These are phyloP conservation scores for Noctua comes DNA, from an alignment of 2,888 invertebrate species.

Conservation along the genomic window DNA sequence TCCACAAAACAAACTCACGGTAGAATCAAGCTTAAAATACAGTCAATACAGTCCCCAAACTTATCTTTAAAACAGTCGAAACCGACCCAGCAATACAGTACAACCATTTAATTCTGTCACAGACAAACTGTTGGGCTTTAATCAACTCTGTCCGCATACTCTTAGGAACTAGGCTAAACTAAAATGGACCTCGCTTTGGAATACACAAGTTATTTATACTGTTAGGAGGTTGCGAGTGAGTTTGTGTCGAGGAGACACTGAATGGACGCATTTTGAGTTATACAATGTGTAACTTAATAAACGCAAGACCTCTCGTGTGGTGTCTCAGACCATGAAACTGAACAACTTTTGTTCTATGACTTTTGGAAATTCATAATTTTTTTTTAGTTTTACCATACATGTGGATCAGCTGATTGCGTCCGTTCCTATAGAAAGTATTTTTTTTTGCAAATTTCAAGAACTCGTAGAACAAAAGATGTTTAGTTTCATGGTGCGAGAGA, in stretches of 20 bases:
- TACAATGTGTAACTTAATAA: too few species aligned
- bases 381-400: too few species aligned
- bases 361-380: too few species aligned
- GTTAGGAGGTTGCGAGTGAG: slow-evolving; percentile 7
- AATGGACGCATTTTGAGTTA: slow-evolving; percentile 15
- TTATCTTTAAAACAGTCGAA: background rate
- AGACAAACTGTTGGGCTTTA: slow-evolving; percentile 23
- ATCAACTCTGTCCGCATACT: slow-evolving; percentile 23
- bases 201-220: slow-evolving; percentile 36
- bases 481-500: too few species aligned
- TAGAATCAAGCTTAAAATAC: background rate
- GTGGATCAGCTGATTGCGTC: too few species aligned
- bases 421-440: too few species aligned
- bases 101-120: slow-evolving; percentile 10
- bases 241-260: background rate
- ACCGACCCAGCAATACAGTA: background rate
- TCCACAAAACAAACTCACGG: background rate
- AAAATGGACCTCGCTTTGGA: slow-evolving; percentile 17
- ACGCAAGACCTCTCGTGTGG: too few species aligned
- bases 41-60: background rate
- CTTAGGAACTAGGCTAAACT: slow-evolving; percentile 42
- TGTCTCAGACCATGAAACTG: too few species aligned
- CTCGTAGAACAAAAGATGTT: too few species aligned
- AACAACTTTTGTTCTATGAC: too few species aligned
- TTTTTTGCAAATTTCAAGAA: too few species aligned